Base-by-base conservation (phyloP, 2,113 vertebrate species). In the Hylia prasina region DNA sequence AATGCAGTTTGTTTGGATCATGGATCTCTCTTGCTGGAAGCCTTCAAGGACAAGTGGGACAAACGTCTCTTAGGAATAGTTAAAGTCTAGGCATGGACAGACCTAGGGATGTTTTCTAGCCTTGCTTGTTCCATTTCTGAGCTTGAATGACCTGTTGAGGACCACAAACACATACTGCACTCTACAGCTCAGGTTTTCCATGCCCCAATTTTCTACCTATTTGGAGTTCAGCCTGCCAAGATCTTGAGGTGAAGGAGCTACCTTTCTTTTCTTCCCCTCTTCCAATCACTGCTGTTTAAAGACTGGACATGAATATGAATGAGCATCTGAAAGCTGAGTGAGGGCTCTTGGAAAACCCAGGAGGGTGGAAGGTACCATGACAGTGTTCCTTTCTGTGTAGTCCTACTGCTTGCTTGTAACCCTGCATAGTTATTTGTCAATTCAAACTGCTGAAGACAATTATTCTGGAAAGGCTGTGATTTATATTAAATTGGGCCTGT, bases 401-500 rank as follows among this genome's bases (percentile, higher is more conserved):
- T 69, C 48, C 45, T 61, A 15, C 50, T 70, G 61, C 61, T 79
- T 94, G 37, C 37, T 75, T 80, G 40, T 73, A 86, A 61, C 20
- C 15, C 24, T 2, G 5, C 11, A 13, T 58, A 72, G 70, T 79
- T 87, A 81, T 83, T 91, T 80, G 47, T 77, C 45, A 68, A 4
- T 76, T 91, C 48, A 35, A 35, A 71, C 40, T 50, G 77, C 53
- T 65, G 69, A 86, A 89, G 63, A 60, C 57, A 89, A 92, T 79
- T 75, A 65, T 73, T 94, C 82, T 85, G 63, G 57, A 76, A 95
- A 84, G 58, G 21, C 45, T 72, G 24, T 85, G 78, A 69, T 95
- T 89, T 82, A 27, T 91, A 68, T 91, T 81, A 64, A 93, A 61
- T 25, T 23, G 13, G 63, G 22, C 47, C 71, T 66, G 11, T 91